These are phyloP conservation scores for Antheraea assamensis DNA, from an alignment of 2,888 invertebrate species.

Conservation along the genomic window DNA sequence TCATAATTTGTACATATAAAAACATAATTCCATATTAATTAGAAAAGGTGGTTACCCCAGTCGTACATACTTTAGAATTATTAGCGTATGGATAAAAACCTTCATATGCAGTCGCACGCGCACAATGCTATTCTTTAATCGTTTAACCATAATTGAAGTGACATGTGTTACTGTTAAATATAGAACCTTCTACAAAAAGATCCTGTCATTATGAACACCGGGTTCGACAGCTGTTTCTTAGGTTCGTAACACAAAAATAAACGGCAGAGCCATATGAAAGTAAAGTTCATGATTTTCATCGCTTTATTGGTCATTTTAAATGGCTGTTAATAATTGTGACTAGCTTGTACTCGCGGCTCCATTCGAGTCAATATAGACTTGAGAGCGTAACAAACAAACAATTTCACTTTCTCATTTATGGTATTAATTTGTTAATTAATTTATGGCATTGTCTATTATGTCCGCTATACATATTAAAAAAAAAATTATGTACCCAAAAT, in stretches of 20 bases:
- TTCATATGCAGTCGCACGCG: conserved; percentile 35
- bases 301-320: not conserved
- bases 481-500: no score
- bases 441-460: no score
- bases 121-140: conserved; percentile 35
- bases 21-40: not conserved
- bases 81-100: conserved; percentile 33
- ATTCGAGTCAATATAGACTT: no score
- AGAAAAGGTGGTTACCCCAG: not conserved
- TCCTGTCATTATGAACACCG: not conserved
- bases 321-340: not conserved
- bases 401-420: no score
- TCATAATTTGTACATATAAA: not conserved
- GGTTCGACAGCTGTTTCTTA: conserved; percentile 4
- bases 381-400: no score
- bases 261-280: not conserved
- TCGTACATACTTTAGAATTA: not conserved
- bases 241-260: not conserved
- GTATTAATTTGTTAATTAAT: no score
- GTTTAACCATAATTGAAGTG: conserved; percentile 38
- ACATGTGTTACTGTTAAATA: conserved; percentile 27
- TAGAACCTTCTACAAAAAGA: not conserved
- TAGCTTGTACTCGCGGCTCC: no score
- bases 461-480: no score
- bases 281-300: not conserved